Conservation (phyloP, 1,140 invertebrate species). For the Caenorhabditis inopinata region DNA sequence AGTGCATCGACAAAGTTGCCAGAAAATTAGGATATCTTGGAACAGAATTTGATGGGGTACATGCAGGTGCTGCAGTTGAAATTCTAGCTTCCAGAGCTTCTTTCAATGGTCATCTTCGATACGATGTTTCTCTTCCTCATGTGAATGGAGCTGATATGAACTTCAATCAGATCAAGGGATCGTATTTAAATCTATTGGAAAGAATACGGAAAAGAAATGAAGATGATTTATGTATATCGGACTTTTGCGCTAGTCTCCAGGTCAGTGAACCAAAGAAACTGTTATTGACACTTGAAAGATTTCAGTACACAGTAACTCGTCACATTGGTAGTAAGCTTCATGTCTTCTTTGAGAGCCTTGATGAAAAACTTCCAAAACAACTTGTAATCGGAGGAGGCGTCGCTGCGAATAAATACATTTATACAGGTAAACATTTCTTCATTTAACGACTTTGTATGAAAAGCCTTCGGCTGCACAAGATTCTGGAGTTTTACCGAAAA, state of each 20-base stretch:
- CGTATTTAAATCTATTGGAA: background rate
- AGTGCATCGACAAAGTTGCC: constrained; percentile 40
- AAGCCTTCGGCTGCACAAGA: too few relatives aligned
- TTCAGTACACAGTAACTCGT: constrained; percentile 11
- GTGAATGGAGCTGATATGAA: constrained; percentile 21
- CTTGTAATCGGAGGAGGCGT: constrained; percentile 39
- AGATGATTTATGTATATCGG: background rate
- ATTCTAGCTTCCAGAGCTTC: constrained; percentile 23
- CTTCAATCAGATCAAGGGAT: constrained; percentile 24
- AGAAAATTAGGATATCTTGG: background rate
- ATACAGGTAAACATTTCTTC: background rate
- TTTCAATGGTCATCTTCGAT: constrained; percentile 17
- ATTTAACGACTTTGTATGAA: too few relatives aligned
- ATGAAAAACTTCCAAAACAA: background rate
- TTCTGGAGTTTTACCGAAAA: too few relatives aligned
- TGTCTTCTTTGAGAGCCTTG: background rate
- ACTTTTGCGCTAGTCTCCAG: constrained; percentile 34
- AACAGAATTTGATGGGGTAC: constrained; percentile 27
- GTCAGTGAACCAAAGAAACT: background rate
- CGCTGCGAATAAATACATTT: constrained; percentile 35
- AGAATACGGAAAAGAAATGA: background rate
- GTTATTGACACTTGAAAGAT: background rate
- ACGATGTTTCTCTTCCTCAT: background rate
- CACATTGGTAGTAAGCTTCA: constrained; percentile 23
- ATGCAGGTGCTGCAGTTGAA: constrained; percentile 37